Base-by-base conservation (phyloP, 2,888 invertebrate species). In the Cerastis leucographa region DNA sequence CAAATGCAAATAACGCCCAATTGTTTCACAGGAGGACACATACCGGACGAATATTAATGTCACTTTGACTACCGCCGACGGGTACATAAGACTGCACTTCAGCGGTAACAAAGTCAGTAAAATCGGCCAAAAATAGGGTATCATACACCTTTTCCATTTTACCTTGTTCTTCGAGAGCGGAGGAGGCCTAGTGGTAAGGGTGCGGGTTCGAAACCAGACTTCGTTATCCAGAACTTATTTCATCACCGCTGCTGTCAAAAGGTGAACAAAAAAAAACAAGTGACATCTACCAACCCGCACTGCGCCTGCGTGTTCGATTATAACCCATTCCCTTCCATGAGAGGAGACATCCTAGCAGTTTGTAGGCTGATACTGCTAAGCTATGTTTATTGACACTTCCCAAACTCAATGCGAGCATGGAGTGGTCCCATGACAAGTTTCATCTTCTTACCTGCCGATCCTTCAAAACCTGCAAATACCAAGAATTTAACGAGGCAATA, bases 1-100 rank as follows among this genome's bases (percentile, higher is more conserved):
- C 90, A 89, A 91, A 94, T 94, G 94, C 93, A 90, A 92, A 92
- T 92, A 88, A 83, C 85, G 80, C 85, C 87, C 90, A 91, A 90
- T 91, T 91, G 91, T 90, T 87, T 81, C 74, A 78, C 89, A 89
- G 90, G 90, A 90, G 89, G 87, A 77, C 83, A 74, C 77, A 76
- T 80, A 77, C 85, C 82, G 75, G 74, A 74, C 87, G 90, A 89
- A 91, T 91, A 89, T 89, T 86, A 87, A 83, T 76, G 74, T 46
- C 64, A 49, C 75, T 78, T 76, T 80, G 76, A 51, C 25, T 22
- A 46, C 64, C 51, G 42, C 82, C 85, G 83, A 64, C 82, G 2
- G 44, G 25, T 78, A 62, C 70, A 49, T 42, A 17, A 25, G n/a
- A 25, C n/a, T 42, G n/a, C 64, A 64, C n/a, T 14, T 42, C 14